Evolutionary conservation across 2,113 vertebrate genomes (phyloP).

Genomic region (Ciconia boyciana): DNA sequence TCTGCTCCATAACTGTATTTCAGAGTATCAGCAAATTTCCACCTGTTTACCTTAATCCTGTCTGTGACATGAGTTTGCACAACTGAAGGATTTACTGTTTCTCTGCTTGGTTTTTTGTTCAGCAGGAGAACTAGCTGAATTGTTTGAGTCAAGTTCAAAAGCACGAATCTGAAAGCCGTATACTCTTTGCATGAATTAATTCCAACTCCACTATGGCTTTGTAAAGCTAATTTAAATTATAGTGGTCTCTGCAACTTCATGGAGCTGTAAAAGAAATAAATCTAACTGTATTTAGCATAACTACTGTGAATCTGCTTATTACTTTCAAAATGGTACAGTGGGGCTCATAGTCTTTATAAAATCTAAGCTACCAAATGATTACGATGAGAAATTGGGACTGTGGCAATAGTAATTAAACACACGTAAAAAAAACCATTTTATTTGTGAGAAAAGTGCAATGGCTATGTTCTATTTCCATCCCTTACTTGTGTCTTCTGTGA

Average conservation of each 20-base stretch:
- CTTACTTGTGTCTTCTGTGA: not conserved
- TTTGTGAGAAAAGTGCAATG: not conserved
- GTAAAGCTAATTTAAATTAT: not conserved
- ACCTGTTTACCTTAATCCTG: not conserved
- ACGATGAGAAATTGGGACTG: not conserved
- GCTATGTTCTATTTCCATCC: not conserved
- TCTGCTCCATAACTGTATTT: not conserved
- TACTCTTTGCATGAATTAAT: not conserved
- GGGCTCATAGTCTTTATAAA: not conserved
- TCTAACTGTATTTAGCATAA: not conserved
- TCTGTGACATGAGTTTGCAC: not conserved
- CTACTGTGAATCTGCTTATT: not conserved
- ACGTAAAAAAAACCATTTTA: not conserved
- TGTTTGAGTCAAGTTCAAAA: not conserved
- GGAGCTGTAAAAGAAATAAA: conserved; percentile 6
- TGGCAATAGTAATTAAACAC: not conserved
- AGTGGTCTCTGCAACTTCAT: not conserved
- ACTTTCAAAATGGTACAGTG: not conserved
- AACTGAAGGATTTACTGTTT: not conserved
- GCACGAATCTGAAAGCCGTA: not conserved
- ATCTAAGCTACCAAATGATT: not conserved
- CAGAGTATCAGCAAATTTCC: not conserved
- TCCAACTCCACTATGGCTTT: not conserved
- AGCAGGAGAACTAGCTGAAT: not conserved
- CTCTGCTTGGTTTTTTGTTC: not conserved